Evolutionary conservation across 2,888 invertebrate species (phyloP).

Genomic region (Sympetrum striolatum): DNA sequence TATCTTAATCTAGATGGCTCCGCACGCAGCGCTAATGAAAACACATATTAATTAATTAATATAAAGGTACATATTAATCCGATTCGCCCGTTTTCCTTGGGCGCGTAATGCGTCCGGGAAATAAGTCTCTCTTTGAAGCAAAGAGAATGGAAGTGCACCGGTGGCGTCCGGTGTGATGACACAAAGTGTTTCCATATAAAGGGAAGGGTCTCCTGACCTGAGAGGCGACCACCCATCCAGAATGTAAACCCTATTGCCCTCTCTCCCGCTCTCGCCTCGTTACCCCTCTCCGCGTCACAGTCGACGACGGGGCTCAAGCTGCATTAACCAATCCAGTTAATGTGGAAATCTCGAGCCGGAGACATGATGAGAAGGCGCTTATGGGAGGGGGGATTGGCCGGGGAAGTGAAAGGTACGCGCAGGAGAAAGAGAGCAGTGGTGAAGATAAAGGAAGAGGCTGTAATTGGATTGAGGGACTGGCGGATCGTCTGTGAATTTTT

Average conservation of each 20-base stretch:
- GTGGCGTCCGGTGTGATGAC: not conserved
- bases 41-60: no score
- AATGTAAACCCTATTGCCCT: not conserved
- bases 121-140: not conserved
- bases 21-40: no score
- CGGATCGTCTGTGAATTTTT: no score
- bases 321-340: constrained; percentile 27
- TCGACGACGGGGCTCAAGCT: not conserved
- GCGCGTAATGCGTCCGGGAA: not conserved
- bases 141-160: not conserved
- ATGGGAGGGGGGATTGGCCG: not conserved
- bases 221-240: not conserved
- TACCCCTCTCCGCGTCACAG: not conserved
- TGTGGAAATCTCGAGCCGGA: constrained; percentile 1
- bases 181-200: not conserved
- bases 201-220: not conserved
- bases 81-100: no score
- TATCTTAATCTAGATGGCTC: no score
- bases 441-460: not conserved
- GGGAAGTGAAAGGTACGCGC: not conserved
- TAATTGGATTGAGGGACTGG: not conserved
- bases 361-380: not conserved
- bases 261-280: not conserved
- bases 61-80: no score
- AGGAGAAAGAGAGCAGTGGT: not conserved